phyloP scores from a whole-genome alignment of 1,140 invertebrate species.

The Drosophila murphyi region DNA sequence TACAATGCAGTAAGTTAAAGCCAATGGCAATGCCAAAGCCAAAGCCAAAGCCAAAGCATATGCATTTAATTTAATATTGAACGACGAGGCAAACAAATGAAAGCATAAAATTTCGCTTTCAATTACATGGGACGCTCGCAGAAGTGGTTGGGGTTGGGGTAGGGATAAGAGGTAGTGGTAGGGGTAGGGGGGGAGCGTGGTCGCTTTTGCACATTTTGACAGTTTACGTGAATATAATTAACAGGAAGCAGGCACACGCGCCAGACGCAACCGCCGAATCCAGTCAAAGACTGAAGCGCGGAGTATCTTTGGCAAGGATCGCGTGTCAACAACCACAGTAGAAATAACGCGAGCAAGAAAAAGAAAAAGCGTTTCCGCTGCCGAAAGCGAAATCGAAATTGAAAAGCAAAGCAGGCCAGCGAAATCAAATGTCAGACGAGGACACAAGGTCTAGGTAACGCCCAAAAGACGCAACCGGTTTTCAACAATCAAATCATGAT shows the following conservation, averaged over 20 bases:
- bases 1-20: slow-evolving; percentile 15
- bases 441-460: slow-evolving; percentile 43
- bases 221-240: slow-evolving; percentile 74
- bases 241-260: slow-evolving; percentile 76
- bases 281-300: neutral
- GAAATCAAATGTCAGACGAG: slow-evolving; percentile 74
- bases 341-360: slow-evolving; percentile 39
- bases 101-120: slow-evolving; percentile 76
- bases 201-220: slow-evolving; percentile 58
- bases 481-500: slow-evolving; percentile 39
- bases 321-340: slow-evolving; percentile 77
- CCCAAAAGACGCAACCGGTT: slow-evolving; percentile 71
- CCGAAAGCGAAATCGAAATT: slow-evolving; percentile 80
- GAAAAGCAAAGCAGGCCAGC: slow-evolving; percentile 30
- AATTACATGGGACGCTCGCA: slow-evolving; percentile 14
- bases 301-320: slow-evolving; percentile 57
- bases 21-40: neutral
- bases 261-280: slow-evolving; percentile 54
- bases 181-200: slow-evolving; percentile 24
- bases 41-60: slow-evolving; percentile 37
- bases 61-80: slow-evolving; percentile 68
- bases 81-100: slow-evolving; percentile 35
- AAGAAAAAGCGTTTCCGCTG: slow-evolving; percentile 78
- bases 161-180: neutral
- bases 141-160: slow-evolving; percentile 6